phyloP scores from a whole-genome alignment of 2,113 vertebrate genomes.

The Grammomys dolichurus region DNA sequence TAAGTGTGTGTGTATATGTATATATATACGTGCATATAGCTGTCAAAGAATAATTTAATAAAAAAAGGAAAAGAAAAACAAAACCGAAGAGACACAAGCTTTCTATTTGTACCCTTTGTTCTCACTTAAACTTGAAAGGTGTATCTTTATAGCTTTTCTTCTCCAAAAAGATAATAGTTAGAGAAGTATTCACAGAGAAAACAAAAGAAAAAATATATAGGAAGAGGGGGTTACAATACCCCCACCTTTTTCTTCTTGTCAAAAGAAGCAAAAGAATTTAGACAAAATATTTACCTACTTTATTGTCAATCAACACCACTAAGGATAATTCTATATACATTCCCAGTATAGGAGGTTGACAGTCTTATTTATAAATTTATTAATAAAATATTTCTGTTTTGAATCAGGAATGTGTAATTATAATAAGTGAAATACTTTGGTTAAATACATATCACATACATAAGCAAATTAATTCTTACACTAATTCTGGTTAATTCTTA shows the following conservation, averaged over 20 bases:
- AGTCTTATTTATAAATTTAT: constrained; percentile 20
- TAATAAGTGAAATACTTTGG: not conserved
- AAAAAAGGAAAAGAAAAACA: not conserved
- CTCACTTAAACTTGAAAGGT: not conserved
- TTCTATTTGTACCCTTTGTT: not conserved
- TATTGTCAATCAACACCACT: not conserved
- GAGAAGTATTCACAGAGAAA: not conserved
- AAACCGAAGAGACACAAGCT: not conserved
- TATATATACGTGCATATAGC: not conserved
- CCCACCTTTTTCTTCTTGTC: not conserved
- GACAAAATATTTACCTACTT: not conserved
- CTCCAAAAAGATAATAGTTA: not conserved
- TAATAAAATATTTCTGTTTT: constrained; percentile 22
- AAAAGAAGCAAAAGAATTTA: not conserved
- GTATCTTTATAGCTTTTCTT: not conserved
- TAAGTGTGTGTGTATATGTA: not conserved
- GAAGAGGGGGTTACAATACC: not conserved
- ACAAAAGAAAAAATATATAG: not conserved
- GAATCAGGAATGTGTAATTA: not conserved
- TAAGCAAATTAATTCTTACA: no score
- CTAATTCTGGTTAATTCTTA: not conserved
- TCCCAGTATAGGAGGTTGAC: not conserved
- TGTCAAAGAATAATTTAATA: not conserved
- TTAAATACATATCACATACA: not conserved
- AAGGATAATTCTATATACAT: not conserved